A percentile compares a stretch with the other conserved stretches of the same genome.
Conservation (phyloP, 37 sponge, comb jelly and placozoan genomes). For the Halichondria panicea region DNA sequence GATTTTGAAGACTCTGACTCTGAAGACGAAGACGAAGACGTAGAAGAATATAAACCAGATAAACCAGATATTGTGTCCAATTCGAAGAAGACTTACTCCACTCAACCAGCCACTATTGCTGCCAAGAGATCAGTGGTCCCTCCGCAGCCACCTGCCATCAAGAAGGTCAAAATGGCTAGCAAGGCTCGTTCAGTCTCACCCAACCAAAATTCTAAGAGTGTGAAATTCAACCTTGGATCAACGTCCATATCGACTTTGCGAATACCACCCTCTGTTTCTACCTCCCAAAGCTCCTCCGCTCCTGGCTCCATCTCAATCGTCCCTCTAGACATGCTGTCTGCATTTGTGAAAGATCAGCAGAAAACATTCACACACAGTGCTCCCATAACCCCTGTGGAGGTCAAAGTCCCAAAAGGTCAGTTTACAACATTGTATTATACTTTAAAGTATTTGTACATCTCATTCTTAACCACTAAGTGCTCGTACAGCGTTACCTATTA, state of each 20-base stretch:
- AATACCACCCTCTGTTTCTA: conserved; percentile 8
- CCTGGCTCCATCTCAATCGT: conserved; percentile 23
- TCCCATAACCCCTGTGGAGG: no score
- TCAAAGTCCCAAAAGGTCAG: no score
- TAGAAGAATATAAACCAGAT: not conserved
- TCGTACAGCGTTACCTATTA: no score
- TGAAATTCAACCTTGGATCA: conserved; percentile 19
- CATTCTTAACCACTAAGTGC: no score
- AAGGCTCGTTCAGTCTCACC: no score
- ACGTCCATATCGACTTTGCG: not conserved
- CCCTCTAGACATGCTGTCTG: conserved; percentile 13
- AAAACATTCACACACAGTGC: no score
- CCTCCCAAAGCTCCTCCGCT: conserved; percentile 2
- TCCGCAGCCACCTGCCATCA: no score
- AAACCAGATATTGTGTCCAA: no score
- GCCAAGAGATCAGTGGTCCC: no score
- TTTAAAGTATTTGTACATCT: not conserved
- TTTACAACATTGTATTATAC: no score
- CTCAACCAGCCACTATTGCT: not conserved
- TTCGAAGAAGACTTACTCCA: not conserved
- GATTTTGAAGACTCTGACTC: not conserved
- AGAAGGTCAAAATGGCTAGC: not conserved
- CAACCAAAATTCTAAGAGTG: conserved; percentile 5
- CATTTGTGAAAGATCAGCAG: no score
- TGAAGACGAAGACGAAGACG: not conserved